Evolutionary conservation across 2,888 invertebrate genomes (phyloP).

Genomic region (Operophtera brumata): DNA sequence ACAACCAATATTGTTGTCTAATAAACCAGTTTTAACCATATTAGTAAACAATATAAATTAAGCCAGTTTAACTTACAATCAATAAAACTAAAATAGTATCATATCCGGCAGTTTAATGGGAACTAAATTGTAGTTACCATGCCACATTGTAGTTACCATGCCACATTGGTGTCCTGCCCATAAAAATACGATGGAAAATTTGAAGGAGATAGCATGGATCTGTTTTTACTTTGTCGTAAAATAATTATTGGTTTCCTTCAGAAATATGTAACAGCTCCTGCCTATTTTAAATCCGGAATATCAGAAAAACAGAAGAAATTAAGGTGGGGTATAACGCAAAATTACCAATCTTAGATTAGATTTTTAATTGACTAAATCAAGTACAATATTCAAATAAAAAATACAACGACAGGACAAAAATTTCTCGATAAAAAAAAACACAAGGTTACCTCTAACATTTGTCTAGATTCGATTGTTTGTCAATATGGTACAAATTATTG

Average conservation of each 20-base stretch:
- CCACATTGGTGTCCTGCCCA: conserved; percentile 37
- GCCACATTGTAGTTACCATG: conserved; percentile 34
- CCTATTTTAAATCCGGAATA: neutral
- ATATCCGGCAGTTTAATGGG: conserved; percentile 52
- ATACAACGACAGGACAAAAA: too few species aligned
- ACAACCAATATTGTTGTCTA: conserved; percentile 29
- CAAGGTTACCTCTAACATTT: too few species aligned
- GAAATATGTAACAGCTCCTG: neutral
- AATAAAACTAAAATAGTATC: conserved; percentile 63
- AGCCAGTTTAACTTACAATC: conserved; percentile 54
- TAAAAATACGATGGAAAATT: conserved; percentile 29
- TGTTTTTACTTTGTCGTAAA: conserved; percentile 17
- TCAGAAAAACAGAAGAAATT: too few species aligned
- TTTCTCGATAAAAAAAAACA: too few species aligned
- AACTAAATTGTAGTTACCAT: conserved; percentile 38
- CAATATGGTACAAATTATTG: too few species aligned
- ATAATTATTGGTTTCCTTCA: neutral
- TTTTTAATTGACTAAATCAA: too few species aligned
- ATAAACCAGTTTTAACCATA: conserved; percentile 35
- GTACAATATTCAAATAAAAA: too few species aligned
- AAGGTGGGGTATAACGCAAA: too few species aligned
- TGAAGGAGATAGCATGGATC: neutral
- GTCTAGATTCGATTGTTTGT: too few species aligned
- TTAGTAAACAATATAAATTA: conserved; percentile 48
- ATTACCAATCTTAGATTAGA: too few species aligned